These are phyloP conservation scores for Parasteatoda tepidariorum DNA, from an alignment of 1,140 invertebrate species.

Conservation along the genomic window DNA sequence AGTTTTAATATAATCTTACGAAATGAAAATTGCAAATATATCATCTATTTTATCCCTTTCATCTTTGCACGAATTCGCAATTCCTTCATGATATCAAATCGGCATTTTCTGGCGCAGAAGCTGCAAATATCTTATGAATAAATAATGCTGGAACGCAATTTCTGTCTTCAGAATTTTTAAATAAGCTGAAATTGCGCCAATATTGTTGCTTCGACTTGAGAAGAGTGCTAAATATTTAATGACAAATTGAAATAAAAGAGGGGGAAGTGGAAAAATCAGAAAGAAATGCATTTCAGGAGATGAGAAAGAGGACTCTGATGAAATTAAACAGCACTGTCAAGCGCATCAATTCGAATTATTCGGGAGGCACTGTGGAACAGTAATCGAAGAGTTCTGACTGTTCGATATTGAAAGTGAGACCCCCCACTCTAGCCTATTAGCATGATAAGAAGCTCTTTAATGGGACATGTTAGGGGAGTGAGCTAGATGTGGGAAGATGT, in stretches of 20 bases:
- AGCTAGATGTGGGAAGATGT: not conserved
- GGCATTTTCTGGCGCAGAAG: not conserved
- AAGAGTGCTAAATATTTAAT: slow-evolving; percentile 21
- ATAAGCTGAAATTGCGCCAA: not conserved
- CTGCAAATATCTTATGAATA: slow-evolving; percentile 4
- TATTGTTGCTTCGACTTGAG: not conserved
- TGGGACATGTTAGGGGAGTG: not conserved
- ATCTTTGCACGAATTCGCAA: not conserved
- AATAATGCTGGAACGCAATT: not conserved
- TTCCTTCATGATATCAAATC: not conserved
- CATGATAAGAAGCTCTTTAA: slow-evolving; percentile 33
- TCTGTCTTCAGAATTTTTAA: not conserved
- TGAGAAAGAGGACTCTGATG: slow-evolving; percentile 1
- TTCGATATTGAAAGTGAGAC: not conserved
- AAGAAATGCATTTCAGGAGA: not conserved
- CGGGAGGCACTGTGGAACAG: not conserved
- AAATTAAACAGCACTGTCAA: slow-evolving; percentile 31
- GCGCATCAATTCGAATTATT: slow-evolving; percentile 17
- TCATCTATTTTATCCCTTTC: not conserved
- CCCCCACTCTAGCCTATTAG: slow-evolving; percentile 8
- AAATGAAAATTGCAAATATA: not conserved
- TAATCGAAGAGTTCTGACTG: not conserved
- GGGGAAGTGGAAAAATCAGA: not conserved
- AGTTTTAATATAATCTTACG: not conserved
- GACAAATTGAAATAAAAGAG: not conserved